Evolutionary conservation across 2,888 invertebrate species (phyloP).

Genomic region (Capitulum mitella): DNA sequence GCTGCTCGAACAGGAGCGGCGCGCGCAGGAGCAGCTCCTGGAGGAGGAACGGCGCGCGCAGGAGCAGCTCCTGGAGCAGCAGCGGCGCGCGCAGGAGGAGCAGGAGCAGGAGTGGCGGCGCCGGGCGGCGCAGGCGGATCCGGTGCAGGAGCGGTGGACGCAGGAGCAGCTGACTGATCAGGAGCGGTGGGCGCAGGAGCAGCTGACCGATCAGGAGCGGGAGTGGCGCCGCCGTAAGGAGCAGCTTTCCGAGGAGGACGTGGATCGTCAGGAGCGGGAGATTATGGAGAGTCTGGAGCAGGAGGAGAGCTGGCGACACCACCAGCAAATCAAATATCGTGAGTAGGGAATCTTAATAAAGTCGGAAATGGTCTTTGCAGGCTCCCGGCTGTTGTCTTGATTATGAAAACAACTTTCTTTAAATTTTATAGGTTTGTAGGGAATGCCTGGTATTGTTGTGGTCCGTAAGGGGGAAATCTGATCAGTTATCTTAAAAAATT

Average conservation of each 20-base stretch:
- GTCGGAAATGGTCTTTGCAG: too few species aligned
- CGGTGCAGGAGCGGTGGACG: not conserved
- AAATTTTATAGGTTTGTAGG: too few species aligned
- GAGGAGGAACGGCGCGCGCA: not conserved
- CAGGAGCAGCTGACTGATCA: not conserved
- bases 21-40: slow-evolving; percentile 27
- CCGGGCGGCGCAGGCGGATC: not conserved
- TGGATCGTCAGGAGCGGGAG: slow-evolving; percentile 57
- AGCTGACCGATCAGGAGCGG: not conserved
- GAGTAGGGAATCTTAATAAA: too few species aligned
- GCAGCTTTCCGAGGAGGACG: slow-evolving; percentile 56
- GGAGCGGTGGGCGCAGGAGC: not conserved
- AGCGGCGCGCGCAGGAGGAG: slow-evolving; percentile 9
- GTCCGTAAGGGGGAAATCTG: too few species aligned
- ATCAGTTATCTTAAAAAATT: too few species aligned
- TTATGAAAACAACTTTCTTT: too few species aligned
- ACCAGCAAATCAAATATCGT: slow-evolving; percentile 39
- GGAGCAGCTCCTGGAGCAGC: not conserved
- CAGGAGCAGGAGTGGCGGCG: not conserved
- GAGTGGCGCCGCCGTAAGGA: slow-evolving; percentile 5
- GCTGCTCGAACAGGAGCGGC: not conserved
- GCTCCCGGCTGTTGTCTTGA: too few species aligned
- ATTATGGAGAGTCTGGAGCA: slow-evolving; percentile 58
- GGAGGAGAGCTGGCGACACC: slow-evolving; percentile 54
- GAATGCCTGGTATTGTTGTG: too few species aligned